Base-by-base conservation (phyloP, 2,797 vertebrate species). In the Sebastiscus tertius region DNA sequence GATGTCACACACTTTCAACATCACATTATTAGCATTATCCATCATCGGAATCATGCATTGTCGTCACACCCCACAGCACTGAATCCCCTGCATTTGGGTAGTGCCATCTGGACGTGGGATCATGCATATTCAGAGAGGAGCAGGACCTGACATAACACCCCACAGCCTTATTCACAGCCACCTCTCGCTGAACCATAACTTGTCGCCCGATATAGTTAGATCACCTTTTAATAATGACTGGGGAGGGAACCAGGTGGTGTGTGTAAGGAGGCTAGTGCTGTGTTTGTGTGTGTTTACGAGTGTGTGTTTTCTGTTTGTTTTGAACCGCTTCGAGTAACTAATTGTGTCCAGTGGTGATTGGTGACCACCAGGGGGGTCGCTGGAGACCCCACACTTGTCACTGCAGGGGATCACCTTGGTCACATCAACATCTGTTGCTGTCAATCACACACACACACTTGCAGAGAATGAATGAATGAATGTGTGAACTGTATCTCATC, bases 351-450 rank as follows among this genome's bases (percentile, higher is more conserved):
- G 34, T 59, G 78, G 52, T 79, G 77, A 77, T 10, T 64, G 72
- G 63, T 77, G 70, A 79, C 62, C 79, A 81, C 63, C n/a, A 14
- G 24, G 58, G 68, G 39, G 62, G 70, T 68, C 63, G 64, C 2
- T 2, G 8, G 55, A 80, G 72, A 75, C 29, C 72, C 54, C 56
- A 12, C 59, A 55, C 54, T 62, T 56, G 46, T 79, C 81, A 67
- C 69, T 67, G 72, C 24, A 54, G 83, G 77, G 72, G 27, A 26
- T 68, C 72, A 16, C n/a, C n/a, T 20, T 12, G 60, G 72, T 72
- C 76, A 54, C 14, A 13, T 77, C 9, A 39, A 83, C 87, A 90
- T 88, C 87, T 90, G 91, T 66, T 81, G 24, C 71, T 61, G 75
- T 92, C 89, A 85, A 4, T 88, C 77, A 75, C 66, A 46, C 39